Percentiles rank a stretch among this genome's conserved stretches.
Evolutionary conservation across 2,113 vertebrate genomes (phyloP).

Genomic region (Panthera leo): DNA sequence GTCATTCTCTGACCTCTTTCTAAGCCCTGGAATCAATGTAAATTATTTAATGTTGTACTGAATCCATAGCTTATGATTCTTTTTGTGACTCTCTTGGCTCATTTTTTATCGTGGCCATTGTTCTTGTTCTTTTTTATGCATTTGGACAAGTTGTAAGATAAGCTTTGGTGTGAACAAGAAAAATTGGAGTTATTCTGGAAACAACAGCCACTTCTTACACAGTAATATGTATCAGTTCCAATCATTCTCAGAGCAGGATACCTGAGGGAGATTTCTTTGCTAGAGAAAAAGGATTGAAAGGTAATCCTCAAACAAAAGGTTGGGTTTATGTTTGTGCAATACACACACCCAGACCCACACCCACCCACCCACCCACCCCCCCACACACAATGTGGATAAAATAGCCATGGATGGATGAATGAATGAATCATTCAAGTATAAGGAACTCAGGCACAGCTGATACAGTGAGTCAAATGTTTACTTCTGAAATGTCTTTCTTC

Average conservation of each 20-base stretch:
- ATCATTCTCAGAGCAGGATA: neutral
- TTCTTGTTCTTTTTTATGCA: neutral
- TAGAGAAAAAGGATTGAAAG: neutral
- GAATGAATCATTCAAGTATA: neutral
- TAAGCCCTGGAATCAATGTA: neutral
- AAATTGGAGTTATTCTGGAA: neutral
- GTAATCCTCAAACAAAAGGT: neutral
- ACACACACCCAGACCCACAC: neutral
- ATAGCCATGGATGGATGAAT: neutral
- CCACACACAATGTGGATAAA: neutral
- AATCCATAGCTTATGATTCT: neutral
- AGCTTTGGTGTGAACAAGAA: neutral
- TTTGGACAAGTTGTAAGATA: neutral
- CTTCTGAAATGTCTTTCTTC: neutral
- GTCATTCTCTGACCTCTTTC: neutral
- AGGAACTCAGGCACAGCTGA: neutral
- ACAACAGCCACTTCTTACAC: neutral
- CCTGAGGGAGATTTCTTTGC: neutral
- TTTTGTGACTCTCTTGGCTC: neutral
- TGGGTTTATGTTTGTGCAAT: neutral
- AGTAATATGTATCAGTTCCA: neutral
- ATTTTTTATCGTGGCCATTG: neutral
- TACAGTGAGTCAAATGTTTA: neutral
- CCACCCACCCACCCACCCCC: neutral
- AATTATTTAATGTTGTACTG: neutral